These are phyloP conservation scores for Epsilonema sp. DNA, from an alignment of 2,888 invertebrate species.

Conservation along the genomic window DNA sequence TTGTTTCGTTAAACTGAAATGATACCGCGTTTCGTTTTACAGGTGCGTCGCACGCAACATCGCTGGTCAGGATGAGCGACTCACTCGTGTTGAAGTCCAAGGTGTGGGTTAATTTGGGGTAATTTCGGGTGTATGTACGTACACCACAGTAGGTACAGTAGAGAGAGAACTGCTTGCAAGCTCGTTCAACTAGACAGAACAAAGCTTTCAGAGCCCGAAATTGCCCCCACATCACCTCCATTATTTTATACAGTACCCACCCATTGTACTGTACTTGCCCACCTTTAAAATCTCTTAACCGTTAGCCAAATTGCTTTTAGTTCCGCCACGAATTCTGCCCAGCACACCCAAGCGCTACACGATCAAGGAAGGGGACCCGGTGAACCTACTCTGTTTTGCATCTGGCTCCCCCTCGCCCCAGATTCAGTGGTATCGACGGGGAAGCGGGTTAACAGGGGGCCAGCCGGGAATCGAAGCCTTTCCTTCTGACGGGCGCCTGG, in stretches of 20 bases:
- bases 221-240: too few species aligned
- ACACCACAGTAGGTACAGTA: too few species aligned
- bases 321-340: conserved; percentile 19
- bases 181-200: too few species aligned
- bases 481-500: conserved; percentile 14
- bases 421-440: conserved; percentile 5
- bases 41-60: conserved; percentile 19
- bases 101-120: background rate
- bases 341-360: conserved; percentile 16
- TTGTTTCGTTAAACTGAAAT: too few species aligned
- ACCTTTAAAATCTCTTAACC: too few species aligned
- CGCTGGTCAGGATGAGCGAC: conserved; percentile 14
- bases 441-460: conserved; percentile 2
- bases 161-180: too few species aligned
- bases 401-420: conserved; percentile 14
- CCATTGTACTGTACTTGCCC: too few species aligned
- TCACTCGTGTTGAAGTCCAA: background rate
- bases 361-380: conserved; percentile 14
- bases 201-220: too few species aligned
- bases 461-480: conserved; percentile 4
- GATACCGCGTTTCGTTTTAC: too few species aligned
- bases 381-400: conserved; percentile 18
- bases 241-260: too few species aligned
- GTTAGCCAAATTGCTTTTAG: conserved; percentile 9
- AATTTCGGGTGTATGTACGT: too few species aligned